Percentiles rank a stretch among this genome's conserved stretches.
These are phyloP conservation scores for Lineus longissimus DNA, from an alignment of 1,140 invertebrate species.

Conservation along the genomic window DNA sequence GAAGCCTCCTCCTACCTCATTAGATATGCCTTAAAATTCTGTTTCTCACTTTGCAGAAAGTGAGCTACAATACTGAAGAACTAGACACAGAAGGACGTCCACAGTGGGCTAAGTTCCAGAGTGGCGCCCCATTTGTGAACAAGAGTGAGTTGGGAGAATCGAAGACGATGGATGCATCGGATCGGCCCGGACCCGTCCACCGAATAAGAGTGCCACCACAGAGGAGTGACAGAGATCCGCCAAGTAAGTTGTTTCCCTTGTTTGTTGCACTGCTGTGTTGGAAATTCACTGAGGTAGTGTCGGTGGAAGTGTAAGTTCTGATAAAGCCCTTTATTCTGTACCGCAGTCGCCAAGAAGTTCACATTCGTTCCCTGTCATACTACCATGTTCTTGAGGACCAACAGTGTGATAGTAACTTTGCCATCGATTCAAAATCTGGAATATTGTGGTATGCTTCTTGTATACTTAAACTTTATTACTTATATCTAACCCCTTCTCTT, in stretches of 20 bases:
- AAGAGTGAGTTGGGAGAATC: neutral
- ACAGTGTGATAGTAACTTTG: too few relatives aligned
- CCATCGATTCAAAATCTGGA: too few relatives aligned
- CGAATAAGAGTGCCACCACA: too few relatives aligned
- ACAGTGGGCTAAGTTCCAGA: neutral
- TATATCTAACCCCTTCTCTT: too few relatives aligned
- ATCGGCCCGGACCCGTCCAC: neutral
- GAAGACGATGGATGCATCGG: neutral
- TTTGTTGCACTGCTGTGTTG: neutral
- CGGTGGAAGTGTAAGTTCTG: too few relatives aligned
- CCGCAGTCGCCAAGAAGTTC: too few relatives aligned
- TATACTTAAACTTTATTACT: too few relatives aligned
- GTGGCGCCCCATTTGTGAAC: slow-evolving; percentile 2
- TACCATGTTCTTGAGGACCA: too few relatives aligned
- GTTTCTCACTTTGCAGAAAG: neutral
- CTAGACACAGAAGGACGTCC: neutral
- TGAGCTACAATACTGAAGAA: neutral
- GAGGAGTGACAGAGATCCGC: neutral
- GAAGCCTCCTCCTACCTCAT: neutral
- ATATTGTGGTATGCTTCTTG: too few relatives aligned
- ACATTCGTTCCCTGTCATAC: too few relatives aligned
- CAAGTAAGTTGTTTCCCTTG: slow-evolving; percentile 7
- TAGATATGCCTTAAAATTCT: neutral
- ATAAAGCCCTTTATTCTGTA: too few relatives aligned
- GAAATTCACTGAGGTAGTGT: too few relatives aligned